Conservation (phyloP, 2,797 vertebrate species). For the Myiotriccus ornatus region DNA sequence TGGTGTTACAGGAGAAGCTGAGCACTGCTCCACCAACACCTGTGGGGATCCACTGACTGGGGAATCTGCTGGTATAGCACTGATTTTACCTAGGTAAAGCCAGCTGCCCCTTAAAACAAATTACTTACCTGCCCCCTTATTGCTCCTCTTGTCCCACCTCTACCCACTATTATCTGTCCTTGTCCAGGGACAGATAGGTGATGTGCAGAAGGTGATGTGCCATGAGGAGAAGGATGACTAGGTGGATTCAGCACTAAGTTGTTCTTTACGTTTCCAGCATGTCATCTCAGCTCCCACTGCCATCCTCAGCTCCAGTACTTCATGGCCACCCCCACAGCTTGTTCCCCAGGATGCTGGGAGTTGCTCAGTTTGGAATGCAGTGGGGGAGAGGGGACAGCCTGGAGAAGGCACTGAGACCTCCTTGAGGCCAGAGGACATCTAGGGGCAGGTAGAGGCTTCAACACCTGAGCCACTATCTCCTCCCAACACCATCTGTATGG, state of each 20-base stretch:
- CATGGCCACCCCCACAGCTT: rapidly evolving
- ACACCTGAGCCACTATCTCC: background rate
- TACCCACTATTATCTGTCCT: background rate
- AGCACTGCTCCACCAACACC: background rate
- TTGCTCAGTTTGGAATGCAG: background rate
- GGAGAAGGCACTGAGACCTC: background rate
- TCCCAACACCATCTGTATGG: background rate
- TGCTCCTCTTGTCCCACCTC: background rate
- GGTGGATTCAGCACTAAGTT: background rate
- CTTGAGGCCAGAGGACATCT: background rate
- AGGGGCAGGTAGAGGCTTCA: background rate
- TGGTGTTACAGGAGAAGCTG: background rate
- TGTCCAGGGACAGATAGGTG: no score
- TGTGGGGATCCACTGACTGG: background rate
- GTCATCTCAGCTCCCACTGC: background rate
- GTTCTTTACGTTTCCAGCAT: background rate
- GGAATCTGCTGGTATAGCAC: background rate
- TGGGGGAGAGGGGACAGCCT: background rate
- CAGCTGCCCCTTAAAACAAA: background rate
- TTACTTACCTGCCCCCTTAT: rapidly evolving
- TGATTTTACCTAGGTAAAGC: background rate
- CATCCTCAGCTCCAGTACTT: background rate
- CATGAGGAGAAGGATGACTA: background rate
- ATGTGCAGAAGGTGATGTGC: background rate
- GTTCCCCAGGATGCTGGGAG: background rate